Conservation (phyloP, 2,888 invertebrate species). For the Teleogryllus oceanicus region DNA sequence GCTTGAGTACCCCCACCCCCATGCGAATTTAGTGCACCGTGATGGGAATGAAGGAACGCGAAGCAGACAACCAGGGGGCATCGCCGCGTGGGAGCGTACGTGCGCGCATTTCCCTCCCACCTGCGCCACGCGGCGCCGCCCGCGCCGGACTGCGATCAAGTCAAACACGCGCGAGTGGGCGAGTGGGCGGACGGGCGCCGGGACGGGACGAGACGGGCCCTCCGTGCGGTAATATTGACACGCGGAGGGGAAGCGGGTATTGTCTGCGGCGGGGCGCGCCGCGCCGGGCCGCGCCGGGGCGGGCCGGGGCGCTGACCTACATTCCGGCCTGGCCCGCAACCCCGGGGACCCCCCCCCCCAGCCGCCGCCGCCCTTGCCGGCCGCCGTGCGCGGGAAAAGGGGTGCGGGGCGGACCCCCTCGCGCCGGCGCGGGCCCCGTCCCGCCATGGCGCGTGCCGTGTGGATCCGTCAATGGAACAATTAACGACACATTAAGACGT, state of each 20-base stretch:
- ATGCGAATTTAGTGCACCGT: no score
- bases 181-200: no score
- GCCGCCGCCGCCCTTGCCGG: background rate
- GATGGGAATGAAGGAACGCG: no score
- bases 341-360: background rate
- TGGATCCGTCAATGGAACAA: slow-evolving; percentile 5
- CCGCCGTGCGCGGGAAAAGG: background rate
- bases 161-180: background rate
- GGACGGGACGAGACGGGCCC: background rate
- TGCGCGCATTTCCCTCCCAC: background rate
- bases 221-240: slow-evolving; percentile 9
- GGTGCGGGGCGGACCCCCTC: background rate
- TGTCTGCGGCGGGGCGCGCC: background rate
- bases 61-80: no score
- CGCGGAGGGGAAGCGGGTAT: slow-evolving; percentile 1
- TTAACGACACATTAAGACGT: slow-evolving; percentile 18
- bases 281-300: background rate
- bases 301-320: background rate
- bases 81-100: no score
- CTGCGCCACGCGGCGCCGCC: background rate
- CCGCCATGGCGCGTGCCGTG: background rate
- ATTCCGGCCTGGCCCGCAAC: background rate
- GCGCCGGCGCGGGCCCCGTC: background rate
- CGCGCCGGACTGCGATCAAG: background rate
- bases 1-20: no score